Evolutionary conservation across 2,797 vertebrate species (phyloP), one percentile per base, ranked within the genome.

Genomic region (Hyperoplus lanceolatus): DNA sequence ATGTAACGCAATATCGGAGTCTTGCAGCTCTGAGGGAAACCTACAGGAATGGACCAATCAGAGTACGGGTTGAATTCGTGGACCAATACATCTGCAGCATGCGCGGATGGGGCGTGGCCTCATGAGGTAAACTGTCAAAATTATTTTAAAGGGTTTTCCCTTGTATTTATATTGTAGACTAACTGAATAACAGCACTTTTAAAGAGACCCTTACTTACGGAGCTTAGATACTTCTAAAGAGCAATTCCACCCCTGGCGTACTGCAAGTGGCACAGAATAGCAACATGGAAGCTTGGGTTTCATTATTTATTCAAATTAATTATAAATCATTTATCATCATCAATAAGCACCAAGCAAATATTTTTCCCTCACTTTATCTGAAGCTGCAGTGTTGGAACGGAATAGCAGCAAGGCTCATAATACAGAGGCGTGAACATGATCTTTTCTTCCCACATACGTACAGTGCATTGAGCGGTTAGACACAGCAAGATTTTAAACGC

Each of bases 1-100:
- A 96, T 98, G 97, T 97, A 99, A 98, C 96, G 96, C 97, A 98
- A 97, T 97, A 98, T 97, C 96, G 96, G 96, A 95, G 96, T 96
- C 97, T 97, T 96, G 93, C 97, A 98, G 97, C 96, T 97, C 97
- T 97, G 97, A 97, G 97, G 96, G 96, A 97, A 97, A 96, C 96
- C 96, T 96, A 93, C 93, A 91, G 94, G 92, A 91, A 82, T 36
- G 18, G 88, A 75, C 97, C 97, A 98, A 98, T 97, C 90, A 78
- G 77, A 38, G 82, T 69, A 46, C 91, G 80, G 92, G 82, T 86
- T 94, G 95, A 95, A 95, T 96, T 92, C 90, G 85, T 87, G 51
- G 91, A 60, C 98, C 97, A 98, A 97, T 98, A 53, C 9, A 4
- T 4, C 9, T 4, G 48, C 76, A 51, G 83, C 78, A 88, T 73